Conservation (phyloP, 2,888 invertebrate genomes). For the Oxyteleia sp. region DNA sequence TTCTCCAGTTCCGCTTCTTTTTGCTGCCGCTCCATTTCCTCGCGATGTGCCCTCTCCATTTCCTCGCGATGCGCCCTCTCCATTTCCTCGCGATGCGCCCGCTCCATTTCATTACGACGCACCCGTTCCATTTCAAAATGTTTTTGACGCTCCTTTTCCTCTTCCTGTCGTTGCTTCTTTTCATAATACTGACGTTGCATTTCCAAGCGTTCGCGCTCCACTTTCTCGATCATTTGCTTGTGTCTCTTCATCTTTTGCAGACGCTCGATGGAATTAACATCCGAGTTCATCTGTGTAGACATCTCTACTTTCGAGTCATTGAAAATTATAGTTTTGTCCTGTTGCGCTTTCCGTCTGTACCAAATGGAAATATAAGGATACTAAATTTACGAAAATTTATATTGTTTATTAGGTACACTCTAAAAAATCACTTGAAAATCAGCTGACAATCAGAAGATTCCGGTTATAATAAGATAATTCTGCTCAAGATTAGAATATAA, state of each 20-base stretch:
- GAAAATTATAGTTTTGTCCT: conserved; percentile 18
- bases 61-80: conserved; percentile 77
- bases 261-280: conserved; percentile 27
- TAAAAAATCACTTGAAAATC: too few species aligned
- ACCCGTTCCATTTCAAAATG: conserved; percentile 68
- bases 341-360: conserved; percentile 21
- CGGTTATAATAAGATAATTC: too few species aligned
- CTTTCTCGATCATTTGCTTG: conserved; percentile 64
- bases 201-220: conserved; percentile 78
- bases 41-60: conserved; percentile 71
- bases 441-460: too few species aligned
- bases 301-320: conserved; percentile 21
- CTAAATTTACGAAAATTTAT: too few species aligned
- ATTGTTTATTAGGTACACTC: too few species aligned
- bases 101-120: conserved; percentile 76
- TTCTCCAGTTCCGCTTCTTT: conserved; percentile 78
- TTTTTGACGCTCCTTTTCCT: conserved; percentile 72
- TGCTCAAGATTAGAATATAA: too few species aligned
- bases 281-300: conserved; percentile 17
- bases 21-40: conserved; percentile 76
- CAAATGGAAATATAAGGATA: too few species aligned
- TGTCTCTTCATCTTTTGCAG: conserved; percentile 46
- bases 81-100: conserved; percentile 75
- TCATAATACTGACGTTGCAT: conserved; percentile 78
- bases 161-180: conserved; percentile 77